Evolutionary conservation across 53 echinoderm and acorn worm species (phyloP).

Genomic region (Patiria pectinifera): DNA sequence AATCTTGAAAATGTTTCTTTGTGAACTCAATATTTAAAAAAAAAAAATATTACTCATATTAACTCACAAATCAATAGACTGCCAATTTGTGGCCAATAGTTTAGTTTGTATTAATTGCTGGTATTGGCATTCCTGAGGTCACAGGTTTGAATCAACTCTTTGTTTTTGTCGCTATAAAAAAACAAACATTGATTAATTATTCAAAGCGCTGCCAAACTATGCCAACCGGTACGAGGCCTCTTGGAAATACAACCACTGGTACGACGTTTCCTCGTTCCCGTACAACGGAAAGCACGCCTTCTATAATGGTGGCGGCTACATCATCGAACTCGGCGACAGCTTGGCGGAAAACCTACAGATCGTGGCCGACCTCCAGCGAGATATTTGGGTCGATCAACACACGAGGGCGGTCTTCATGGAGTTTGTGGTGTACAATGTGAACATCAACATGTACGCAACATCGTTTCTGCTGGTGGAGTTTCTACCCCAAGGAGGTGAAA

Average conservation of each 20-base stretch:
- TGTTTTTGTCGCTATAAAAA: background rate
- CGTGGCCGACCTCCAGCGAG: slow-evolving; percentile 73
- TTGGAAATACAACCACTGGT: slow-evolving; percentile 83
- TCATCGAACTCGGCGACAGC: slow-evolving; percentile 70
- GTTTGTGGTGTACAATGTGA: slow-evolving; percentile 92
- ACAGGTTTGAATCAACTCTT: no score
- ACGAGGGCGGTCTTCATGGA: slow-evolving; percentile 93
- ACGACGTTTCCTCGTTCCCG: slow-evolving; percentile 77
- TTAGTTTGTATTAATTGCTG: no score
- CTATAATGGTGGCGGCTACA: slow-evolving; percentile 94
- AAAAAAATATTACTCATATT: no score
- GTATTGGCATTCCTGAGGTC: no score
- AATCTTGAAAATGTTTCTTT: no score
- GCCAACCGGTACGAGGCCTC: slow-evolving; percentile 33
- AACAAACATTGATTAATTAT: background rate
- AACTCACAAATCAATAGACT: no score
- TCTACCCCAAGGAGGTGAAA: slow-evolving; percentile 83
- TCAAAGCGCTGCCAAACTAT: slow-evolving; percentile 65
- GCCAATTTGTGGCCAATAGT: no score
- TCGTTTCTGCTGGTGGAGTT: slow-evolving; percentile 92
- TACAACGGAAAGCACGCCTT: slow-evolving; percentile 76
- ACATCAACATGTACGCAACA: slow-evolving; percentile 78
- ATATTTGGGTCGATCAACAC: slow-evolving; percentile 87
- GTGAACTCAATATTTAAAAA: no score
- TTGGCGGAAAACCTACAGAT: slow-evolving; percentile 55